phyloP scores from a whole-genome alignment of 2,797 vertebrate species.

The Labroides dimidiatus region DNA sequence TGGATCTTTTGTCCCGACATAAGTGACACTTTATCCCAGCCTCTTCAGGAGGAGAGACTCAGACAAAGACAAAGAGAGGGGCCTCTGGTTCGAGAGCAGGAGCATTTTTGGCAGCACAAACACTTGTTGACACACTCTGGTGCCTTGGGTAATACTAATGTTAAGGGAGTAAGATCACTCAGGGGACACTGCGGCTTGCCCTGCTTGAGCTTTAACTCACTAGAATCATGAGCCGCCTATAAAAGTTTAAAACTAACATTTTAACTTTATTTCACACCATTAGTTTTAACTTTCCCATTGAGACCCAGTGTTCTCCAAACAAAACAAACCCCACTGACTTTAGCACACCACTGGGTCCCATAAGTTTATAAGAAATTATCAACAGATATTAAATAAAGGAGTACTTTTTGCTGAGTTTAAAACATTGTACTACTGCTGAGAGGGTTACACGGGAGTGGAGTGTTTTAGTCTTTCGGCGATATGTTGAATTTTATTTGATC shows the following conservation, averaged over 20 bases:
- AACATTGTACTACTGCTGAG: too few species aligned
- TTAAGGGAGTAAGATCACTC: not conserved
- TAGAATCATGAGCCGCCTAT: conserved; percentile 9
- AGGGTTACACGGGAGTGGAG: too few species aligned
- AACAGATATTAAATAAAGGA: not conserved
- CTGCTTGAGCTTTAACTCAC: not conserved
- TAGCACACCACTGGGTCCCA: not conserved
- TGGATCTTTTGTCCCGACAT: conserved; percentile 77
- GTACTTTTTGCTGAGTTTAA: not conserved
- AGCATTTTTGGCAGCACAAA: conserved; percentile 36
- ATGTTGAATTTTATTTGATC: too few species aligned
- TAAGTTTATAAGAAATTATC: not conserved
- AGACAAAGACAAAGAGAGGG: conserved; percentile 44
- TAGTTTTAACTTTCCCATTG: conserved; percentile 2
- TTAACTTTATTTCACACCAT: not conserved
- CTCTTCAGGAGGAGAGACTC: conserved; percentile 28
- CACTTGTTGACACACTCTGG: conserved; percentile 42
- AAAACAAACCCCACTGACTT: conserved; percentile 2
- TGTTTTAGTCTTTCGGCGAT: too few species aligned
- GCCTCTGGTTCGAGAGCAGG: conserved; percentile 22
- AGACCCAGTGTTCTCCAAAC: conserved; percentile 15
- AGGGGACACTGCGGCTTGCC: not conserved
- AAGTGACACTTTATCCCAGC: conserved; percentile 75
- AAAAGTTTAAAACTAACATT: conserved; percentile 3
- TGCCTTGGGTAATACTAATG: not conserved